These are phyloP conservation scores for Proisotoma minuta DNA, from an alignment of 2,888 invertebrate genomes.

Conservation along the genomic window DNA sequence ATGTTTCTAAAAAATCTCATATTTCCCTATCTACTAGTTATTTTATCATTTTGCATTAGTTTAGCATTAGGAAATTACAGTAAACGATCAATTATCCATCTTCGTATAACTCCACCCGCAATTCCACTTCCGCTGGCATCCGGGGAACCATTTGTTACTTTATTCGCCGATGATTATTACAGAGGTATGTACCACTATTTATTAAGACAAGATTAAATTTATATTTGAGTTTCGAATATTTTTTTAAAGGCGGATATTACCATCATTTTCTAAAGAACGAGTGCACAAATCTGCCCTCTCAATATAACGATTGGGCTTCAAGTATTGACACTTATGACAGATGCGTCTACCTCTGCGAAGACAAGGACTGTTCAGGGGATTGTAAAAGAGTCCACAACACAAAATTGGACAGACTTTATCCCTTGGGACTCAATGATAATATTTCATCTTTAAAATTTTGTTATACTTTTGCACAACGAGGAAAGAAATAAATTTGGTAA, in stretches of 20 bases:
- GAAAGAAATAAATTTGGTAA: not conserved
- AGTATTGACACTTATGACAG: slow-evolving; percentile 20
- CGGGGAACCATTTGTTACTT: not conserved
- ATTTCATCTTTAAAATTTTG: slow-evolving; percentile 30
- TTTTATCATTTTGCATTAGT: no score
- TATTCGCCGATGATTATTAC: not conserved
- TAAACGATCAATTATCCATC: no score
- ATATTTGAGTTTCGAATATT: not conserved
- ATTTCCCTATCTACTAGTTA: no score
- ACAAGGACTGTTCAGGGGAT: slow-evolving; percentile 22
- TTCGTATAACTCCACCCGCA: not conserved
- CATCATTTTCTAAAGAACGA: slow-evolving; percentile 17
- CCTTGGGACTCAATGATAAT: slow-evolving; percentile 26
- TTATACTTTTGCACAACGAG: slow-evolving; percentile 16
- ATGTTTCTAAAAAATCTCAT: no score
- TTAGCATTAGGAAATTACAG: no score
- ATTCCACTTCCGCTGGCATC: not conserved
- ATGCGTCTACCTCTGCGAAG: slow-evolving; percentile 28
- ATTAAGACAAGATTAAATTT: not conserved
- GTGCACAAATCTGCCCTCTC: slow-evolving; percentile 22
- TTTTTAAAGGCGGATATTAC: not conserved
- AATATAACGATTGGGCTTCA: slow-evolving; percentile 31
- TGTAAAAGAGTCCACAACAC: slow-evolving; percentile 19
- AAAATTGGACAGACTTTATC: slow-evolving; percentile 18
- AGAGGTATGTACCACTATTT: not conserved